A percentile compares a stretch with the other conserved stretches of the same genome.
phyloP scores from a whole-genome alignment of 2,888 invertebrate genomes.

The Pegoplata infirma region DNA sequence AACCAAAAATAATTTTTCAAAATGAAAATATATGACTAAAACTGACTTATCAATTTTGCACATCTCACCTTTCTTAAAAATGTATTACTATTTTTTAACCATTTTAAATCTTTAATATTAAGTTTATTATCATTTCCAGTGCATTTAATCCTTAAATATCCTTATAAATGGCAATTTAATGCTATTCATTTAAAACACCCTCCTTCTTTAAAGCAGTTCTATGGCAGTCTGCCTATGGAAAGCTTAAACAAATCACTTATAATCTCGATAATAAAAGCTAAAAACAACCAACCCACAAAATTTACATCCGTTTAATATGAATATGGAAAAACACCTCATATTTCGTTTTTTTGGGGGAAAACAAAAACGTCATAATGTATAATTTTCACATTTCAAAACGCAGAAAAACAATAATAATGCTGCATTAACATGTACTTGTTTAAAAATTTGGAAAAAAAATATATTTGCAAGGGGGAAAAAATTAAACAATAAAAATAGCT shows the following conservation, averaged over 20 bases:
- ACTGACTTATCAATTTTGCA: too few species aligned
- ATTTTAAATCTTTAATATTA: constrained; percentile 3
- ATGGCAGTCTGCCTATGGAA: background rate
- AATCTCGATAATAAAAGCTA: constrained; percentile 18
- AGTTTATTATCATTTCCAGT: constrained; percentile 2
- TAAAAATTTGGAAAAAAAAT: background rate
- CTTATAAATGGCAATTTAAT: background rate
- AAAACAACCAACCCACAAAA: constrained; percentile 39
- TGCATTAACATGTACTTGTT: constrained; percentile 5
- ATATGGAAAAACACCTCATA: background rate
- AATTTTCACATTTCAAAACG: constrained; percentile 33
- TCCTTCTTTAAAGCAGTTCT: background rate
- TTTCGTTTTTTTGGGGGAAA: background rate
- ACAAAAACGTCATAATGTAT: constrained; percentile 19
- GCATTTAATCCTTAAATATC: background rate
- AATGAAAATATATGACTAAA: too few species aligned
- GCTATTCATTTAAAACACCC: background rate
- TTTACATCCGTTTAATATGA: constrained; percentile 27
- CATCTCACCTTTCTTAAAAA: too few species aligned
- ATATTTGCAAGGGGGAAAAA: background rate
- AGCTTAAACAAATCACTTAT: constrained; percentile 40
- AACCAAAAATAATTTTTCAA: too few species aligned
- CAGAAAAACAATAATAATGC: background rate
- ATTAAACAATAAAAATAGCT: background rate
- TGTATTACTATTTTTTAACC: too few species aligned